Conservation (phyloP, 2,797 vertebrate species). For the Nannoperca australis region DNA sequence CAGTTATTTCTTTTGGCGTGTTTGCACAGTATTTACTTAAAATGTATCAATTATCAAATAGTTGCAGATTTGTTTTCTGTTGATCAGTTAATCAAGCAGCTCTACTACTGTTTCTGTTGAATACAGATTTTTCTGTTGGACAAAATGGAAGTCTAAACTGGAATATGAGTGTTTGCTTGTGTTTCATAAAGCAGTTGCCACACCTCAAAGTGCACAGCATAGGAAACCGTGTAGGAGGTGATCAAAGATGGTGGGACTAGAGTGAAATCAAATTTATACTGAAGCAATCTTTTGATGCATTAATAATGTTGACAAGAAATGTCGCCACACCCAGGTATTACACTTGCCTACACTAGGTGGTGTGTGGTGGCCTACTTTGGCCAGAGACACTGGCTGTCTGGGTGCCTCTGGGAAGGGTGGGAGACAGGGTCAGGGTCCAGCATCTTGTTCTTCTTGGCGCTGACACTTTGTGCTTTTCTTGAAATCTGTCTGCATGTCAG, state of each 20-base stretch:
- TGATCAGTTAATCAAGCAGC: neutral
- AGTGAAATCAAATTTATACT: neutral
- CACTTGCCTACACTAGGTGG: conserved; percentile 26
- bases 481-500: conserved; percentile 47
- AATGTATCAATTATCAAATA: neutral
- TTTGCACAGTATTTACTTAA: neutral
- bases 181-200: neutral
- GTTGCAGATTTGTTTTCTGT: neutral
- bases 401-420: conserved; percentile 34
- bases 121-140: neutral
- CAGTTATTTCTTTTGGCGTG: neutral
- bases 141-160: neutral
- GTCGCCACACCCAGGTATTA: conserved; percentile 4
- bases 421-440: conserved; percentile 61
- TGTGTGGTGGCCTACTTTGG: conserved; percentile 42
- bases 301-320: conserved; percentile 1
- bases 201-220: neutral
- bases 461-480: conserved; percentile 45
- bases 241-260: neutral
- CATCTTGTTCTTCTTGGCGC: conserved; percentile 45
- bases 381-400: conserved; percentile 28
- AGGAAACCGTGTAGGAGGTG: neutral
- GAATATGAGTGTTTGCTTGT: neutral
- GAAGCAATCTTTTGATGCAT: neutral
- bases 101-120: neutral